phyloP scores from a whole-genome alignment of 2,797 vertebrate species.

The Poeciliopsis turneri region DNA sequence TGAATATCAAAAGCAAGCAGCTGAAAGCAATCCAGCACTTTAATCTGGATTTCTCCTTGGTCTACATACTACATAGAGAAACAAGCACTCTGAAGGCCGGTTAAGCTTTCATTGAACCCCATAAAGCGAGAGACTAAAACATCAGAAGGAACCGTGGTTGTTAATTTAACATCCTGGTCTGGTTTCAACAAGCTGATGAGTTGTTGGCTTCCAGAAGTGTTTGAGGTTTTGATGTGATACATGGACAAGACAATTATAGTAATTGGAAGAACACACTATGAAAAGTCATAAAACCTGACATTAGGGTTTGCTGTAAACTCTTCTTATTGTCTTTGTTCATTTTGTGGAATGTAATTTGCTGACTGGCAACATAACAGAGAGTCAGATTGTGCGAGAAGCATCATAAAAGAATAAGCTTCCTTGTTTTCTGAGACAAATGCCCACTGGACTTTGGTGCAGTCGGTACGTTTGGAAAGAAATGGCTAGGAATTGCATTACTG shows the following conservation, averaged over 20 bases:
- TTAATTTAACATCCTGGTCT: slow-evolving; percentile 17
- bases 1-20: slow-evolving; percentile 41
- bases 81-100: slow-evolving; percentile 12
- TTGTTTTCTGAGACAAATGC: neutral
- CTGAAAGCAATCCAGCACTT: slow-evolving; percentile 26
- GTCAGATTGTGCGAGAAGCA: neutral
- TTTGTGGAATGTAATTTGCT: slow-evolving; percentile 31
- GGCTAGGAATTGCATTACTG: neutral
- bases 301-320: slow-evolving; percentile 5
- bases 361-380: slow-evolving; percentile 15
- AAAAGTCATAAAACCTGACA: slow-evolving; percentile 14
- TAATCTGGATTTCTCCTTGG: slow-evolving; percentile 37
- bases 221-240: slow-evolving; percentile 6
- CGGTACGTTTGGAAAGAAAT: neutral
- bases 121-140: neutral
- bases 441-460: neutral
- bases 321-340: slow-evolving; percentile 14
- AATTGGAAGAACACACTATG: slow-evolving; percentile 10
- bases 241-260: slow-evolving; percentile 32
- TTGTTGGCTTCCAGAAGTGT: slow-evolving; percentile 4
- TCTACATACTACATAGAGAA: neutral
- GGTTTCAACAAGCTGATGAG: slow-evolving; percentile 15
- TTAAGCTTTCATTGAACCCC: neutral
- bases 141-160: slow-evolving; percentile 16
- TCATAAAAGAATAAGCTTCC: neutral